Evolutionary conservation across 2,888 invertebrate species (phyloP).

Genomic region (Lepidochrysops patricia): DNA sequence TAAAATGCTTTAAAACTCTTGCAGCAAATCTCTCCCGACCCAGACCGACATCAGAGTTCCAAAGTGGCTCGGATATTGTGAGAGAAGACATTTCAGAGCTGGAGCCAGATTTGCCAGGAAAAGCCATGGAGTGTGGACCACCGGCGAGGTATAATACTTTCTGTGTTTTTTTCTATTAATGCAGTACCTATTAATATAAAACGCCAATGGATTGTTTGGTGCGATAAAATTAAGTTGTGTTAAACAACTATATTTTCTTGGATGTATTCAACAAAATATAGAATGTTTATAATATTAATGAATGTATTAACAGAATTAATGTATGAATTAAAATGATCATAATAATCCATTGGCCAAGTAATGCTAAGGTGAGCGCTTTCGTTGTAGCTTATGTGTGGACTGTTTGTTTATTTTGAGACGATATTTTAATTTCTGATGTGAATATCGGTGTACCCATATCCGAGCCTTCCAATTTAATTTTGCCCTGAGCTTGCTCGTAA

Average conservation of each 20-base stretch:
- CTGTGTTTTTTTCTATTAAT: too few species aligned
- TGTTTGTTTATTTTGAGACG: conserved; percentile 25
- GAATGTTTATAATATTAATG: too few species aligned
- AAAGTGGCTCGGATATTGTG: conserved; percentile 69
- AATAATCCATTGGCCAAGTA: conserved; percentile 6
- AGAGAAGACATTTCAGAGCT: conserved; percentile 76
- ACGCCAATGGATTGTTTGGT: conserved; percentile 8
- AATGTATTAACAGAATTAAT: background rate
- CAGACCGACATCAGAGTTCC: conserved; percentile 62
- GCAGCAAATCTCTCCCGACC: conserved; percentile 57
- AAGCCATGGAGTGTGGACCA: conserved; percentile 74
- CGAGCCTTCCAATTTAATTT: conserved; percentile 1
- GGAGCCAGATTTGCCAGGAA: conserved; percentile 62
- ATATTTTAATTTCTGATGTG: conserved; percentile 16
- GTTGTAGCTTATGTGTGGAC: conserved; percentile 62
- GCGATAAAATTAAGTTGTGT: too few species aligned
- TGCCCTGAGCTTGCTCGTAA: conserved; percentile 8
- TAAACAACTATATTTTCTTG: too few species aligned
- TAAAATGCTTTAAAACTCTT: conserved; percentile 19
- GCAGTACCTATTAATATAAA: too few species aligned
- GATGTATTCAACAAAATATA: too few species aligned
- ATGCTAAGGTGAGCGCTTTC: conserved; percentile 47
- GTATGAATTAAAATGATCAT: background rate
- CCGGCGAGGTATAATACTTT: conserved; percentile 75
- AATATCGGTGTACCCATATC: conserved; percentile 11